Evolutionary conservation across 2,888 invertebrate genomes (phyloP), one percentile per base, ranked within the genome.

Genomic region (Rhagonycha lutea): DNA sequence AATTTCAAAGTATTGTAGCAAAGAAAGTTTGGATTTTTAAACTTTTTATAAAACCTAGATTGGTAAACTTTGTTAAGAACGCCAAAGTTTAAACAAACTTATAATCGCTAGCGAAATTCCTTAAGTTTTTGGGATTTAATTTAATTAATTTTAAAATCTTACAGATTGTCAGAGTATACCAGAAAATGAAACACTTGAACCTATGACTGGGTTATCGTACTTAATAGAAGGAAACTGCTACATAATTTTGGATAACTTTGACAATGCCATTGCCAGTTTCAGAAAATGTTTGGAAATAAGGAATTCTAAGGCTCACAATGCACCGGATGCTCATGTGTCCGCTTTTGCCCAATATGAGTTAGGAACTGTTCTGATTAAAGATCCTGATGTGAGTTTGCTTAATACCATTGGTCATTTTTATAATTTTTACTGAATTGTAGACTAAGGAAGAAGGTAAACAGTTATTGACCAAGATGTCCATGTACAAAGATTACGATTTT

Each of bases 331-430:
- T 71, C 92, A 93, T 83, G 86, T 93, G 73, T 90, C 92, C 70
- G 92, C 92, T 3, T 93, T 92, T 84, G 91, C 92, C 14, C 88
- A 90, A 72, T 93, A 91, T 83, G 93, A 93, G 84, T 86, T 93
- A 68, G 93, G 92, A 4, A 86, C 88, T 14, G 84, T 91, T 28
- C 84, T 91, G 63, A 83, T 89, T 72, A 87, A 86, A 83, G 84
- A 86, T 71, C 83, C 86, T 28, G 83, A 87, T 85, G 89, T 89
- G 82, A 82, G 82, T 29, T 32, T 14, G 5, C 12, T 9, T 67
- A 9, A 32, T n/a, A 5, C 9, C 2, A 47, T 7, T 47, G n/a
- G 24, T 14, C 14, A 60, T 14, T 68, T 8, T 68, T 61, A 68
- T 14, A 72, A 23, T 26, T 4, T 8, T 26, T 61, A 72, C 76